Percentiles rank a stretch among this genome's conserved stretches.
Conservation (phyloP, 2,888 invertebrate genomes). For the Ypsolopha scabrella region DNA sequence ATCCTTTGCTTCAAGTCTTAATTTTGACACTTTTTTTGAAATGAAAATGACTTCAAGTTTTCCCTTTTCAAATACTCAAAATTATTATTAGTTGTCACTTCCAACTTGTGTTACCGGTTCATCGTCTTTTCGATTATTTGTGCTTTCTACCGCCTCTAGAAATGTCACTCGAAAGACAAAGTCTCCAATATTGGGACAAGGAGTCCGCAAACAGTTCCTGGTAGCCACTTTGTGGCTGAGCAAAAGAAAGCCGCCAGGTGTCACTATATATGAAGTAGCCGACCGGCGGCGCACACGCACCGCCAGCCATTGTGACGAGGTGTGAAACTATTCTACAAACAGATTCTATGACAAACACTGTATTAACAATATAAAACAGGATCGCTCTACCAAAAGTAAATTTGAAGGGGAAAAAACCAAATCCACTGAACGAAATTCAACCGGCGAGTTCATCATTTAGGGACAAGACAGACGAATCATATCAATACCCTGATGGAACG, state of each 20-base stretch:
- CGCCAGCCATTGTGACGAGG: neutral
- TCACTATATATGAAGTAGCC: too few species aligned
- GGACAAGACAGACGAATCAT: conserved; percentile 36
- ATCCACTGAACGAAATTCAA: conserved; percentile 22
- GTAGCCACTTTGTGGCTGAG: neutral
- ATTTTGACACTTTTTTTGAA: too few species aligned
- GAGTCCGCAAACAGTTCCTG: conserved; percentile 1
- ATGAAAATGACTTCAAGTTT: too few species aligned
- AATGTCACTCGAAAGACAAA: neutral
- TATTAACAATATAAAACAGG: neutral
- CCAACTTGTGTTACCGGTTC: too few species aligned
- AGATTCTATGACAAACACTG: neutral
- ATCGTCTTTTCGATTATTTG: too few species aligned
- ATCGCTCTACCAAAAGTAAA: neutral
- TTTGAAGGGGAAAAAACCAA: neutral
- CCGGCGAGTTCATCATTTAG: conserved; percentile 31
- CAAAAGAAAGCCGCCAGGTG: too few species aligned
- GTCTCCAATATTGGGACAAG: conserved; percentile 3
- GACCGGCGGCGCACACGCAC: neutral
- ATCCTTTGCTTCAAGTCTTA: too few species aligned
- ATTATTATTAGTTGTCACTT: too few species aligned
- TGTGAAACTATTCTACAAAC: neutral
- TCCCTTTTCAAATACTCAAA: too few species aligned
- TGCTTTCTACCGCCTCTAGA: too few species aligned
- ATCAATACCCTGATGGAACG: conserved; percentile 57